These are phyloP conservation scores for Lutra lutra DNA, from an alignment of 2,797 vertebrate species.

Conservation along the genomic window DNA sequence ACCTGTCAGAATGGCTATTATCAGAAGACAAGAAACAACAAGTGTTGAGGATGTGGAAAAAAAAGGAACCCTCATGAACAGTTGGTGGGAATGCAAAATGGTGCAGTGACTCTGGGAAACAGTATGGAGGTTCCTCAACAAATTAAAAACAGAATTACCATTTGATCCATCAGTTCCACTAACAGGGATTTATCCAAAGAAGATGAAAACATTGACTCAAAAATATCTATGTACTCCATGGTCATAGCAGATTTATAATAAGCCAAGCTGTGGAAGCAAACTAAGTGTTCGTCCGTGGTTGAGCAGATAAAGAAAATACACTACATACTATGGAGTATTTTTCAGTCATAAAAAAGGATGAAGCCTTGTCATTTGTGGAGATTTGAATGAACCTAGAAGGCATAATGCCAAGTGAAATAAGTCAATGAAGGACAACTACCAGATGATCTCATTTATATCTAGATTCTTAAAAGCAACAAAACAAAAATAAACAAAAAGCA, in stretches of 20 bases:
- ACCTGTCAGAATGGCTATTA: not conserved
- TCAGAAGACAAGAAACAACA: not conserved
- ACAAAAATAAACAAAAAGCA: too few species aligned
- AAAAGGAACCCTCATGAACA: not conserved
- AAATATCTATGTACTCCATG: not conserved
- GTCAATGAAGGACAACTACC: not conserved
- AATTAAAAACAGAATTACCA: not conserved
- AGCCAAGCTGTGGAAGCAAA: not conserved
- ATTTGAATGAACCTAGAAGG: not conserved
- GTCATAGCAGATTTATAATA: not conserved
- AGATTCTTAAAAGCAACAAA: not conserved
- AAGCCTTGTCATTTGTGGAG: not conserved
- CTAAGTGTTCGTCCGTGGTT: not conserved
- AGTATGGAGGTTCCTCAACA: not conserved
- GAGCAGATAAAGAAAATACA: not conserved
- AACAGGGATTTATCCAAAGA: not conserved
- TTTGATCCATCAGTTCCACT: not conserved
- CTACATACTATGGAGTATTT: not conserved
- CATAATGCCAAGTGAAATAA: not conserved
- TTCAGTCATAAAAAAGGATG: not conserved
- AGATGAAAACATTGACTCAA: not conserved
- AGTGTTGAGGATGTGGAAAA: not conserved
- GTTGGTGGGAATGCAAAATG: not conserved
- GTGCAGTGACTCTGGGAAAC: not conserved
- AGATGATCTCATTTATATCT: not conserved